Evolutionary conservation across 2,797 vertebrate species (phyloP).

Genomic region (Micrastur ruficollis): DNA sequence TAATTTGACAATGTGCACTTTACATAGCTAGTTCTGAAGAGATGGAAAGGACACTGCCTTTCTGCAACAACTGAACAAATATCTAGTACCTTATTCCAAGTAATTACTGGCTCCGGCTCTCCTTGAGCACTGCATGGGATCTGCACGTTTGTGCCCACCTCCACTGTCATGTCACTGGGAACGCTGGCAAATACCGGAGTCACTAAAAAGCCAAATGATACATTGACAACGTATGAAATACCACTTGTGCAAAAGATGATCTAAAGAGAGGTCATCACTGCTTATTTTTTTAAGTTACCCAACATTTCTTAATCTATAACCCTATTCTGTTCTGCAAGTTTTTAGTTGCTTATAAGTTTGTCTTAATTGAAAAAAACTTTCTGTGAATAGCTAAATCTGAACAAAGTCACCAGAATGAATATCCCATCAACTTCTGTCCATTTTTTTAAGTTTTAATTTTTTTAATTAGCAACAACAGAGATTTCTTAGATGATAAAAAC

Average conservation of each 20-base stretch:
- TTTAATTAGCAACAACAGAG: neutral
- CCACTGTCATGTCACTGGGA: slow-evolving; percentile 91
- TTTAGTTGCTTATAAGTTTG: neutral
- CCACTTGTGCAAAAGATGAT: neutral
- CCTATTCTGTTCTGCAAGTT: neutral
- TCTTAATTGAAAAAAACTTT: neutral
- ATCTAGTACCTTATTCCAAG: slow-evolving; percentile 94
- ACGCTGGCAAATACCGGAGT: slow-evolving; percentile 93
- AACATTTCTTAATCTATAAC: neutral
- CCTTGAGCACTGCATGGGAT: slow-evolving; percentile 95
- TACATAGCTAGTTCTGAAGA: neutral
- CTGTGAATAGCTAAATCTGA: neutral
- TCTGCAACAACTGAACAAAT: neutral
- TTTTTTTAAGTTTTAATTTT: neutral
- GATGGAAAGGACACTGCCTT: neutral
- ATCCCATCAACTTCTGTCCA: neutral
- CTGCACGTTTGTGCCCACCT: slow-evolving; percentile 92
- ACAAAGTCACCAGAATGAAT: neutral
- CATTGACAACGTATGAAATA: neutral
- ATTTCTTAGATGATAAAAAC: neutral
- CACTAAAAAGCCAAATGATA: slow-evolving; percentile 75
- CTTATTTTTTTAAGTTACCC: neutral
- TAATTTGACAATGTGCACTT: neutral
- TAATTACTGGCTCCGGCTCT: slow-evolving; percentile 91
- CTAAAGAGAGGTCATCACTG: neutral